Evolutionary conservation across 1,140 invertebrate genomes (phyloP).

Genomic region (Solenopsis fugax): DNA sequence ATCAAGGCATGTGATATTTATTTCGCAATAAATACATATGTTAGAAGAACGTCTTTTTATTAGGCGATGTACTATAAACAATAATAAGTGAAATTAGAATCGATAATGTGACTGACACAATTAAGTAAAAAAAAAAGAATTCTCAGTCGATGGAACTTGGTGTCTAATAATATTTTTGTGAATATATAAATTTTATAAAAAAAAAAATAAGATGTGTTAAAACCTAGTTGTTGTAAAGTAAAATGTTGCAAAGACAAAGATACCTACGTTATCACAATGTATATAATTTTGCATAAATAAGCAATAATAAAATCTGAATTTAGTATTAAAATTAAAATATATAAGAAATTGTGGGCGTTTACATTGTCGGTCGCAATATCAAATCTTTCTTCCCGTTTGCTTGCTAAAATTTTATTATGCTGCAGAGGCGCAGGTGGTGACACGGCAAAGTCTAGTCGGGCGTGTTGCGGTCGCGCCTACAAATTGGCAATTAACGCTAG

Average conservation of each 20-base stretch:
- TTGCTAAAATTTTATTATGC: conserved; percentile 33
- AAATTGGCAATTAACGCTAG: conserved; percentile 79
- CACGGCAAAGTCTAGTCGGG: conserved; percentile 21
- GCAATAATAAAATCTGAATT: neutral
- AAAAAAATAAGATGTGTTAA: neutral
- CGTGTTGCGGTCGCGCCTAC: conserved; percentile 62
- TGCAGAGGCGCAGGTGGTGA: conserved; percentile 4
- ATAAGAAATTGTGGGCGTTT: neutral
- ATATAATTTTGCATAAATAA: neutral
- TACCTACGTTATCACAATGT: neutral
- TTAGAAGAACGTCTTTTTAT: too few relatives aligned
- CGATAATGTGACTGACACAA: too few relatives aligned
- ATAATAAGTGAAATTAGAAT: too few relatives aligned
- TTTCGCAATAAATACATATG: too few relatives aligned
- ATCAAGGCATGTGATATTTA: too few relatives aligned
- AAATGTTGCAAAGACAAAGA: neutral
- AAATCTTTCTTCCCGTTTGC: neutral
- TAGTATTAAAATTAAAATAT: neutral
- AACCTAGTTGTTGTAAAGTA: neutral
- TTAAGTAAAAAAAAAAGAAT: too few relatives aligned
- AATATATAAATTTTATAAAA: neutral
- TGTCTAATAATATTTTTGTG: too few relatives aligned
- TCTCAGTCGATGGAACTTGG: too few relatives aligned
- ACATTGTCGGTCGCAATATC: neutral
- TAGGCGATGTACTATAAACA: too few relatives aligned